A percentile compares a stretch with the other conserved stretches of the same genome.
Evolutionary conservation across 1,140 invertebrate genomes (phyloP).

Genomic region (Tyrophagus putrescentiae): DNA sequence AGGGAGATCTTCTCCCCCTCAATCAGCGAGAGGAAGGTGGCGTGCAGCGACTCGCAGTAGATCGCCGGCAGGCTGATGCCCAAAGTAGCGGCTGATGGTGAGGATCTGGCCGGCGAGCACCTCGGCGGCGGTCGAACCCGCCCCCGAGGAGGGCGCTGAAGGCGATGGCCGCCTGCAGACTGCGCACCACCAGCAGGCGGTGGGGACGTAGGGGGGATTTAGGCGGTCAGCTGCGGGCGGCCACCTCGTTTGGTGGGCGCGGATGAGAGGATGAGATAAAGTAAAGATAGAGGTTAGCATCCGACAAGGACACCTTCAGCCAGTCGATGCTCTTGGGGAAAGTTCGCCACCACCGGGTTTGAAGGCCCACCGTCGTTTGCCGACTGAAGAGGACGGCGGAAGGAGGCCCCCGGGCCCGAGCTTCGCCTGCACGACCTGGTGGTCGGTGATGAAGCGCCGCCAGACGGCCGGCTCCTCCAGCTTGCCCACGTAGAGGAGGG

Average conservation of each 20-base stretch:
- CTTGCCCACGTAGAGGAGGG: conserved; percentile 36
- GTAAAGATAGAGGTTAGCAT: neutral
- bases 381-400: too few relatives aligned
- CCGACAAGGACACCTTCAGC: neutral
- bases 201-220: too few relatives aligned
- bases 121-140: too few relatives aligned
- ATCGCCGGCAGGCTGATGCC: conserved; percentile 37
- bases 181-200: conserved; percentile 4
- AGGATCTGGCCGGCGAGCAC: conserved; percentile 60
- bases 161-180: conserved; percentile 25
- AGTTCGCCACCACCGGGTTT: neutral
- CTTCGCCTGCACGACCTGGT: too few relatives aligned
- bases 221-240: too few relatives aligned
- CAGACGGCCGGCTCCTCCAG: conserved; percentile 33
- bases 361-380: neutral
- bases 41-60: conserved; percentile 73
- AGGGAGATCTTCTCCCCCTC: too few relatives aligned
- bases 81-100: conserved; percentile 55
- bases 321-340: conserved; percentile 11
- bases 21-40: conserved; percentile 70
- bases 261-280: neutral
- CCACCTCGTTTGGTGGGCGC: too few relatives aligned
- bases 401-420: too few relatives aligned
- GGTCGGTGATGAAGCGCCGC: too few relatives aligned
- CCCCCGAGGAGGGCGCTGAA: too few relatives aligned